Percentiles rank a stretch among this genome's conserved stretches.
phyloP scores from a whole-genome alignment of 2,797 vertebrate genomes.

The Glossophaga mutica region DNA sequence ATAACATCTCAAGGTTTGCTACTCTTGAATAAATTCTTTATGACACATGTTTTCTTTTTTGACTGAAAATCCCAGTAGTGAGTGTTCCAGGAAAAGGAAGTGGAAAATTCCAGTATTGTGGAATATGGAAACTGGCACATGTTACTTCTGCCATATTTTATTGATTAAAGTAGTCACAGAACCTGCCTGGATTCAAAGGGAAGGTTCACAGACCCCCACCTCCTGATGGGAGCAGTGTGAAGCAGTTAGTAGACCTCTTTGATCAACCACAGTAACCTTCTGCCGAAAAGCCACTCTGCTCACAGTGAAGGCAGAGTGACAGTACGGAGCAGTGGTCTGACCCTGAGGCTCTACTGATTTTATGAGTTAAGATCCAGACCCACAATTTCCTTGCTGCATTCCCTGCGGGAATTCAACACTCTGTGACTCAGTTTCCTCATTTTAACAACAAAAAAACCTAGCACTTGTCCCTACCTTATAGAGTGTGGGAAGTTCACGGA shows the following conservation, averaged over 20 bases:
- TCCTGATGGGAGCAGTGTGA: neutral
- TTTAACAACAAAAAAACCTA: neutral
- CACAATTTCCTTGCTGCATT: neutral
- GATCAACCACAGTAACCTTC: neutral
- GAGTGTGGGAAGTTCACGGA: neutral
- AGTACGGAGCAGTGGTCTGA: neutral
- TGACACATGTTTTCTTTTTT: neutral
- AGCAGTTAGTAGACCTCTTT: neutral
- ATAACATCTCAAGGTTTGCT: neutral
- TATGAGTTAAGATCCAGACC: neutral
- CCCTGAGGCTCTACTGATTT: neutral
- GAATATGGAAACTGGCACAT: neutral
- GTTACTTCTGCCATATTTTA: neutral
- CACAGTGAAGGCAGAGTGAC: neutral
- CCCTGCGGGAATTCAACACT: neutral
- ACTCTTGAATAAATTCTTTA: neutral
- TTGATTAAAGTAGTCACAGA: neutral
- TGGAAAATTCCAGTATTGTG: neutral
- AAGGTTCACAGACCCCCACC: neutral
- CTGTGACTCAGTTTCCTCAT: neutral
- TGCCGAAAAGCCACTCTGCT: neutral
- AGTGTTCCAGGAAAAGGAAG: neutral
- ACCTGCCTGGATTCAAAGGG: neutral
- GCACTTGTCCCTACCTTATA: neutral
- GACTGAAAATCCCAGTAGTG: neutral